These are phyloP conservation scores for Taurulus bubalis DNA, from an alignment of 2,113 vertebrate species.

Conservation along the genomic window DNA sequence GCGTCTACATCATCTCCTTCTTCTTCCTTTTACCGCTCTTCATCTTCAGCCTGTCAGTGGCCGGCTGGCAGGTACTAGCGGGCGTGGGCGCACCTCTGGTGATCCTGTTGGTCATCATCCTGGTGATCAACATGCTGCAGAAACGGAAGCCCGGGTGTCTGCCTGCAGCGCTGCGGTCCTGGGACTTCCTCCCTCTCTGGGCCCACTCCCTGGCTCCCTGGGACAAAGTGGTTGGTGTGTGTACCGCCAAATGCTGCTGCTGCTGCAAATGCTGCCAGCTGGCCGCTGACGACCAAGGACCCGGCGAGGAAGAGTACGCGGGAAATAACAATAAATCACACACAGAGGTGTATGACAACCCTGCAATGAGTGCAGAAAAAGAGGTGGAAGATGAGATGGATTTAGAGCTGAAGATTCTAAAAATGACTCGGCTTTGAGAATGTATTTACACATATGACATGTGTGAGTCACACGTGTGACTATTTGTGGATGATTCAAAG, in stretches of 20 bases:
- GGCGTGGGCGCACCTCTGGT: constrained; percentile 87
- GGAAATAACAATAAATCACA: constrained; percentile 61
- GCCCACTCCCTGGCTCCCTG: constrained; percentile 90
- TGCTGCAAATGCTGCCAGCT: constrained; percentile 88
- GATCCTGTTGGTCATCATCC: constrained; percentile 73
- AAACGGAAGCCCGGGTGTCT: constrained; percentile 78
- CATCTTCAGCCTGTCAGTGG: constrained; percentile 90
- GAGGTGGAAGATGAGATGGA: constrained; percentile 57
- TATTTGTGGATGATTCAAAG: constrained; percentile 1
- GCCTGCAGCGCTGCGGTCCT: constrained; percentile 85
- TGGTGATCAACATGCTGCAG: constrained; percentile 87
- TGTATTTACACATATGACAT: neutral
- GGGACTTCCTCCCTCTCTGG: constrained; percentile 92
- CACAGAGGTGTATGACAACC: constrained; percentile 84
- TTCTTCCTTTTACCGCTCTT: constrained; percentile 89
- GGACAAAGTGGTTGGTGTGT: constrained; percentile 82
- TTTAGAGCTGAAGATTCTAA: constrained; percentile 58
- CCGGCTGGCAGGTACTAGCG: constrained; percentile 89
- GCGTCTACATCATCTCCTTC: constrained; percentile 88
- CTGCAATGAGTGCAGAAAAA: constrained; percentile 67
- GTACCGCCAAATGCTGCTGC: constrained; percentile 81
- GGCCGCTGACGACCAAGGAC: constrained; percentile 19
- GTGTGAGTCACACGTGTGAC: neutral
- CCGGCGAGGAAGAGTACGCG: constrained; percentile 51
- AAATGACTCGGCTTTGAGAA: constrained; percentile 62